A percentile compares a stretch with the other conserved stretches of the same genome.
phyloP scores from a whole-genome alignment of 1,140 invertebrate genomes.

The Aphelinus certus region DNA sequence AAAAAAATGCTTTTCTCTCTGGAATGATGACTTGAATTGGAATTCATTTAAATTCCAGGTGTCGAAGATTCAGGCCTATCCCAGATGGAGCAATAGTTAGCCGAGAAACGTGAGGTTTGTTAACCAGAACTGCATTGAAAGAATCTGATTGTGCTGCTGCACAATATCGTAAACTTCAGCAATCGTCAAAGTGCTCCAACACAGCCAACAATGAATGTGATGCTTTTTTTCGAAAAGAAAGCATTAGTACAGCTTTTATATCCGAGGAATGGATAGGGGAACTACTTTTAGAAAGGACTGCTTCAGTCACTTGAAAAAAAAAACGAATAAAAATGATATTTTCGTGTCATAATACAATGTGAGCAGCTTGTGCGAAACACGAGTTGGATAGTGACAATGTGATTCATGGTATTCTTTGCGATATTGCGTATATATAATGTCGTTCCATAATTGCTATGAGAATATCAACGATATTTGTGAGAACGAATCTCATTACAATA shows the following conservation, averaged over 20 bases:
- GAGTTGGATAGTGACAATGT: constrained; percentile 19
- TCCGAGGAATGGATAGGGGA: background rate
- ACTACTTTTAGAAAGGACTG: constrained; percentile 18
- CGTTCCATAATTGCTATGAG: constrained; percentile 16
- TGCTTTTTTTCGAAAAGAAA: constrained; percentile 51
- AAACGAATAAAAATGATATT: constrained; percentile 15
- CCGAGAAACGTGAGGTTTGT: constrained; percentile 62
- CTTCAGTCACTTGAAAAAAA: constrained; percentile 6
- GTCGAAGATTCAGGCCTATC: constrained; percentile 63
- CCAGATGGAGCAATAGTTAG: constrained; percentile 59
- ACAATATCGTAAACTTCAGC: constrained; percentile 18
- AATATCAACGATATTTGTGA: background rate
- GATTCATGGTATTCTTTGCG: constrained; percentile 30
- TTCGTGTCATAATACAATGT: constrained; percentile 9
- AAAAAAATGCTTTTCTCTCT: no score
- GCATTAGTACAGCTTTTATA: constrained; percentile 49
- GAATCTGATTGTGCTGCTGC: constrained; percentile 50
- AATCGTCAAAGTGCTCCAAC: constrained; percentile 51
- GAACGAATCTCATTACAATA: background rate
- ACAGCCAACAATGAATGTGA: constrained; percentile 57
- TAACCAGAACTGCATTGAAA: constrained; percentile 47
- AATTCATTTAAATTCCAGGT: constrained; percentile 47
- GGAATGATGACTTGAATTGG: no score
- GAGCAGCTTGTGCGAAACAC: background rate
- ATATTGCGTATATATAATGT: constrained; percentile 12